Conservation (phyloP, 2,113 vertebrate genomes). For the Carassius auratus region DNA sequence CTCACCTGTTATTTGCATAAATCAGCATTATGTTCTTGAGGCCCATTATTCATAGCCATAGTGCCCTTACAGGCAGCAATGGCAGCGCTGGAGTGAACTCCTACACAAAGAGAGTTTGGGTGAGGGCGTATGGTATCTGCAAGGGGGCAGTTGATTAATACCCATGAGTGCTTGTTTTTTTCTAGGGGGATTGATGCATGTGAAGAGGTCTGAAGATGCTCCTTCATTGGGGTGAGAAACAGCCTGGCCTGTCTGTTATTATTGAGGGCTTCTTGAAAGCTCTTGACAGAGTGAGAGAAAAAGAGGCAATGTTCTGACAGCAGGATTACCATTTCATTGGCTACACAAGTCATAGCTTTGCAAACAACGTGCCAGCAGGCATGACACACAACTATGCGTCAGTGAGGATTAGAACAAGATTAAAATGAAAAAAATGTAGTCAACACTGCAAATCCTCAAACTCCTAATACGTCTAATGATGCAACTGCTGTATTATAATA, state of each 20-base stretch:
- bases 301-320: slow-evolving; percentile 6
- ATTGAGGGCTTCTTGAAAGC: slow-evolving; percentile 26
- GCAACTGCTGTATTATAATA: slow-evolving; percentile 14
- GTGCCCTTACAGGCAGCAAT: background rate
- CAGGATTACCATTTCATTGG: slow-evolving; percentile 3
- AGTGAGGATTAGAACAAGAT: slow-evolving; percentile 16
- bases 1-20: slow-evolving; percentile 45
- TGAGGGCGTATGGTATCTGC: background rate
- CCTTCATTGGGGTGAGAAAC: slow-evolving; percentile 27
- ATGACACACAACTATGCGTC: slow-evolving; percentile 32
- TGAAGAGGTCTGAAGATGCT: slow-evolving; percentile 29
- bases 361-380: slow-evolving; percentile 31
- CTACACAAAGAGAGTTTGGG: slow-evolving; percentile 1
- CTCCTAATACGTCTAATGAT: slow-evolving; percentile 33
- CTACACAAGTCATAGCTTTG: slow-evolving; percentile 13
- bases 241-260: slow-evolving; percentile 15
- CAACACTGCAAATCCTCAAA: slow-evolving; percentile 45
- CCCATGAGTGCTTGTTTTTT: slow-evolving; percentile 25
- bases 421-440: slow-evolving; percentile 38
- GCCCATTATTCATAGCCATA: slow-evolving; percentile 21
- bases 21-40: slow-evolving; percentile 30
- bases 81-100: slow-evolving; percentile 21
- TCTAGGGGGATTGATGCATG: background rate
- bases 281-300: slow-evolving; percentile 21
- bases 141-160: slow-evolving; percentile 31